Conservation (phyloP, 2,113 vertebrate species). For the Synodontis membranacea region DNA sequence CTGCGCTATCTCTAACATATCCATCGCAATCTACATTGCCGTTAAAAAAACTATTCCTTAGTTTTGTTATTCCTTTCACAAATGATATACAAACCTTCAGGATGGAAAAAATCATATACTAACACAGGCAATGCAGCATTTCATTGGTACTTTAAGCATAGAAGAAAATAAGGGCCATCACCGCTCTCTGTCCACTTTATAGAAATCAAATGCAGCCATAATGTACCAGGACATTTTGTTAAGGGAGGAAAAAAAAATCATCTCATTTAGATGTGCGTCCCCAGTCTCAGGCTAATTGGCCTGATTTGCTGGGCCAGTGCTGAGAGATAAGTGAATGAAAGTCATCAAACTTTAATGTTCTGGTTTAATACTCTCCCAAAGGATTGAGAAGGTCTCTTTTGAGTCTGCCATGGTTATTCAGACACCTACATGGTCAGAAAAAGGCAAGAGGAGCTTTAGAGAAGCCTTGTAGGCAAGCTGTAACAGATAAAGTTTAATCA, state of each 20-base stretch:
- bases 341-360: conserved; percentile 57
- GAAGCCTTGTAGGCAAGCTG: neutral
- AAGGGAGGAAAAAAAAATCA: conserved; percentile 24
- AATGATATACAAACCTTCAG: neutral
- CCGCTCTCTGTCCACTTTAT: conserved; percentile 21
- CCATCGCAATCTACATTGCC: neutral
- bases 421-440: conserved; percentile 12
- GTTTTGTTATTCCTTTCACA: neutral
- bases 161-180: neutral
- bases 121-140: neutral
- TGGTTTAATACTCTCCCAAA: conserved; percentile 54
- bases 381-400: conserved; percentile 36
- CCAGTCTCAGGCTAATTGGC: conserved; percentile 55
- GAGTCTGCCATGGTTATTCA: conserved; percentile 33
- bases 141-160: neutral
- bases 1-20: neutral
- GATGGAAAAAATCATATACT: neutral
- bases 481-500: conserved; percentile 9
- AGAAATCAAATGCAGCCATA: conserved; percentile 24
- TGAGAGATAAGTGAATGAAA: conserved; percentile 52
- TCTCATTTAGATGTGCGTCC: conserved; percentile 48
- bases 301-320: conserved; percentile 53
- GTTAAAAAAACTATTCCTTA: neutral
- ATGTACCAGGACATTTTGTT: conserved; percentile 14
- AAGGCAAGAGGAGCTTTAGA: conserved; percentile 15